Percentiles rank a stretch among this genome's conserved stretches.
Evolutionary conservation across 2,797 vertebrate genomes (phyloP).

Genomic region (Malurus splendens): DNA sequence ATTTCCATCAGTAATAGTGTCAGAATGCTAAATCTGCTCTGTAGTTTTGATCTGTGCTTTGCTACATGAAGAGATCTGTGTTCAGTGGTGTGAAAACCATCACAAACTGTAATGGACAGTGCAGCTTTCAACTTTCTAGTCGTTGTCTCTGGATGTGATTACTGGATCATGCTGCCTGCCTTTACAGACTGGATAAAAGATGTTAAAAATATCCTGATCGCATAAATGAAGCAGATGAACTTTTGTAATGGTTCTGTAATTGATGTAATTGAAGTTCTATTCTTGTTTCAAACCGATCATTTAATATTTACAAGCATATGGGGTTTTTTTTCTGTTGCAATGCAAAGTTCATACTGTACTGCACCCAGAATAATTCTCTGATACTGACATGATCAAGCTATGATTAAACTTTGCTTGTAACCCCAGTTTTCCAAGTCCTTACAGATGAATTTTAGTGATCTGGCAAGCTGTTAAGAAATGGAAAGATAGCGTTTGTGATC

Average conservation of each 20-base stretch:
- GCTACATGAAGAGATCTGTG: background rate
- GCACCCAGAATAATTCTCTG: conserved; percentile 30
- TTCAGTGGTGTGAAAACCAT: background rate
- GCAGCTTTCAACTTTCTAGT: background rate
- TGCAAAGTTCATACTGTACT: conserved; percentile 1
- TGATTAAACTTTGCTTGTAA: conserved; percentile 8
- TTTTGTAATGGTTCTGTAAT: conserved; percentile 2
- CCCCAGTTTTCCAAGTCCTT: background rate
- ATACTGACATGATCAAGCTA: conserved; percentile 5
- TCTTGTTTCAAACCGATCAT: background rate
- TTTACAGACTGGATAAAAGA: background rate
- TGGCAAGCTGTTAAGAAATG: conserved; percentile 5
- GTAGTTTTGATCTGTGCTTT: background rate
- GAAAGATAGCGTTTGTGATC: background rate
- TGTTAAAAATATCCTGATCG: background rate
- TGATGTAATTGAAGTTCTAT: background rate
- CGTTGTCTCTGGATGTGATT: background rate
- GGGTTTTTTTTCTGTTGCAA: background rate
- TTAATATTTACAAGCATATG: conserved; percentile 26
- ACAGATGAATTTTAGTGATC: background rate
- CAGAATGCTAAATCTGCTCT: background rate
- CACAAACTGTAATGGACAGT: background rate
- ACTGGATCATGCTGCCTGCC: background rate
- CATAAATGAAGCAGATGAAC: conserved; percentile 12
- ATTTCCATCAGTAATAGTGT: background rate